phyloP scores from a whole-genome alignment of 53 echinoderm and acorn worm genomes.

The Actinopyga echinites region DNA sequence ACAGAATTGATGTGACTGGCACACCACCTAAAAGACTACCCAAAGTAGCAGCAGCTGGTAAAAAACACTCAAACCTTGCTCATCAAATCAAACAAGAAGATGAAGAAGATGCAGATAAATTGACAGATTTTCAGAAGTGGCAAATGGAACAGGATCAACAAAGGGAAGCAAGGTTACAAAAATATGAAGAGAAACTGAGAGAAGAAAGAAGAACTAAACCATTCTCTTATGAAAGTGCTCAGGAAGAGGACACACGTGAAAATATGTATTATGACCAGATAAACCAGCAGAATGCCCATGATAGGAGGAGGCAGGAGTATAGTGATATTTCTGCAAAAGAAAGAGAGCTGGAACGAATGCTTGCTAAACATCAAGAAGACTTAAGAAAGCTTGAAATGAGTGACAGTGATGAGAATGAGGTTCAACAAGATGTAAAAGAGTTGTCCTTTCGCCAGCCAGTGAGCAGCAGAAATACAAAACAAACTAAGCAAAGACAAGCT shows the following conservation, averaged over 20 bases:
- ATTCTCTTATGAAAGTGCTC: not conserved
- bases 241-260: constrained; percentile 23
- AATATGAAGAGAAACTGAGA: constrained; percentile 44
- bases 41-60: constrained; percentile 15
- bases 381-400: constrained; percentile 45
- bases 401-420: constrained; percentile 34
- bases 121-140: constrained; percentile 82
- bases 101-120: constrained; percentile 13
- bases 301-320: constrained; percentile 65
- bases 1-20: constrained; percentile 1
- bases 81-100: not conserved
- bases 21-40: not conserved
- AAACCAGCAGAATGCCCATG: constrained; percentile 41
- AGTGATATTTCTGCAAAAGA: constrained; percentile 68
- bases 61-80: constrained; percentile 6
- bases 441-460: too few species aligned
- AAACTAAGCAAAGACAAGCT: not conserved
- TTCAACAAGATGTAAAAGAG: not conserved
- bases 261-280: constrained; percentile 25
- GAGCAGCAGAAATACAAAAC: not conserved
- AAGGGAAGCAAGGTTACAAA: constrained; percentile 65
- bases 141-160: constrained; percentile 83
- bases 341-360: constrained; percentile 66
- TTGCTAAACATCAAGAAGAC: constrained; percentile 70
- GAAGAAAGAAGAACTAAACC: not conserved